Conservation (phyloP, 2,113 vertebrate genomes). For the Calidris pugnax region DNA sequence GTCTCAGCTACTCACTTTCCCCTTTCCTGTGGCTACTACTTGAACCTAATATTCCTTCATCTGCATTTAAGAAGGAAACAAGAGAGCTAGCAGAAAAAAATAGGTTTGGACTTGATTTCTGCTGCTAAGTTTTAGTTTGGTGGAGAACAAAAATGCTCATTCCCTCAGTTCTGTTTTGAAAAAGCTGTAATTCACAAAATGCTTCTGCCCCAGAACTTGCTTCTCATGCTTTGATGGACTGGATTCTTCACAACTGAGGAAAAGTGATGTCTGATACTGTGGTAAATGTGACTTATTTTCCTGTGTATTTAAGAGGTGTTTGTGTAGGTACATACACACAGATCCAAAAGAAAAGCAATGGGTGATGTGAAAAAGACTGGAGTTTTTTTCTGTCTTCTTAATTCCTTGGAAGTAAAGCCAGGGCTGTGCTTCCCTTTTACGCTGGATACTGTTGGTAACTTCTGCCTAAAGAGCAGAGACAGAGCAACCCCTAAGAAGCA, state of each 20-base stretch:
- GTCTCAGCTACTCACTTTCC: constrained; percentile 34
- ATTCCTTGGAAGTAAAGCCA: not conserved
- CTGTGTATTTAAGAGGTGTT: not conserved
- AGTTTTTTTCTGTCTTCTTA: not conserved
- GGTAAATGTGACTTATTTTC: not conserved
- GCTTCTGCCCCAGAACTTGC: not conserved
- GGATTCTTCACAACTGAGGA: not conserved
- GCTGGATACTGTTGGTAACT: not conserved
- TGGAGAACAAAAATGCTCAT: not conserved
- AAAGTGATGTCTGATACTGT: not conserved
- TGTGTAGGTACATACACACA: not conserved
- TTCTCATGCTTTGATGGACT: not conserved
- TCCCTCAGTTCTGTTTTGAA: not conserved
- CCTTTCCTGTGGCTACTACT: constrained; percentile 32
- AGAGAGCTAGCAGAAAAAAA: not conserved
- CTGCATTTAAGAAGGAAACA: constrained; percentile 27
- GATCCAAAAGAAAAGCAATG: not conserved
- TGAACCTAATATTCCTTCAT: constrained; percentile 36
- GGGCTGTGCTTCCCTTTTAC: not conserved
- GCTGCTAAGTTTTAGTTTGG: not conserved
- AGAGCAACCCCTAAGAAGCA: not conserved
- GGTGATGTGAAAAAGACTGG: not conserved
- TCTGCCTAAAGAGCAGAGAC: not conserved
- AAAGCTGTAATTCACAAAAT: not conserved
- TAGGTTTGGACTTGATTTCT: not conserved